phyloP scores from a whole-genome alignment of 2,113 vertebrate species.

The Catagonus wagneri region DNA sequence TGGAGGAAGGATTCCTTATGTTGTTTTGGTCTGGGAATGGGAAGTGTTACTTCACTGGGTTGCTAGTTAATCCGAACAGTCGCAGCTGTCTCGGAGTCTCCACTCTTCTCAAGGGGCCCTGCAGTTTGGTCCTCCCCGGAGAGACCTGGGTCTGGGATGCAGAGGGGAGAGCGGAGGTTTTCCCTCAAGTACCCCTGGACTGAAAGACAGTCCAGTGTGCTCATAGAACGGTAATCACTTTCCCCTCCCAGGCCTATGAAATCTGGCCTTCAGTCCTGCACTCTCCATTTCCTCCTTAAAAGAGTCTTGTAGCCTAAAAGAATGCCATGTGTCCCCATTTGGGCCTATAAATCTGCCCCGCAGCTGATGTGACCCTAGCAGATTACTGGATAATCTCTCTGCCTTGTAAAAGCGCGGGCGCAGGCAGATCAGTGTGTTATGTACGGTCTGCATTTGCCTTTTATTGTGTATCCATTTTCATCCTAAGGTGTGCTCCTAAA shows the following conservation, averaged over 20 bases:
- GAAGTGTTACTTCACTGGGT: conserved; percentile 28
- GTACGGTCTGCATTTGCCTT: conserved; percentile 85
- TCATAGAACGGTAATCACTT: background rate
- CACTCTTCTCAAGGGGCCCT: background rate
- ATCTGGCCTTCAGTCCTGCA: background rate
- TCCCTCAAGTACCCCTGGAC: background rate
- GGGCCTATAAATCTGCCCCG: conserved; percentile 32
- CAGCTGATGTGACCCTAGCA: background rate
- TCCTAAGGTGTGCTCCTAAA: conserved; percentile 85
- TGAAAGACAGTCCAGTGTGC: background rate
- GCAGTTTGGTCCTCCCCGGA: background rate
- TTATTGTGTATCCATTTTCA: conserved; percentile 85
- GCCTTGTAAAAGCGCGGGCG: background rate
- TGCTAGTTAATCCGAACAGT: conserved; percentile 33
- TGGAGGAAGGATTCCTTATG: conserved; percentile 15
- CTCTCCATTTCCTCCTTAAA: conserved; percentile 30
- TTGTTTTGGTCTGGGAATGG: conserved; percentile 52
- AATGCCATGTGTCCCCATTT: background rate
- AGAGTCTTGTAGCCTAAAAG: background rate
- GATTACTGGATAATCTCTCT: conserved; percentile 29
- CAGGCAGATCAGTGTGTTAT: background rate
- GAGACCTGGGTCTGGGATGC: background rate
- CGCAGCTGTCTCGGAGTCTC: background rate
- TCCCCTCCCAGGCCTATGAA: background rate
- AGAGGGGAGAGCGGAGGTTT: background rate